Evolutionary conservation across 1,140 invertebrate species (phyloP), one percentile per base, ranked within the genome.

Genomic region (Chlorops oryzae): DNA sequence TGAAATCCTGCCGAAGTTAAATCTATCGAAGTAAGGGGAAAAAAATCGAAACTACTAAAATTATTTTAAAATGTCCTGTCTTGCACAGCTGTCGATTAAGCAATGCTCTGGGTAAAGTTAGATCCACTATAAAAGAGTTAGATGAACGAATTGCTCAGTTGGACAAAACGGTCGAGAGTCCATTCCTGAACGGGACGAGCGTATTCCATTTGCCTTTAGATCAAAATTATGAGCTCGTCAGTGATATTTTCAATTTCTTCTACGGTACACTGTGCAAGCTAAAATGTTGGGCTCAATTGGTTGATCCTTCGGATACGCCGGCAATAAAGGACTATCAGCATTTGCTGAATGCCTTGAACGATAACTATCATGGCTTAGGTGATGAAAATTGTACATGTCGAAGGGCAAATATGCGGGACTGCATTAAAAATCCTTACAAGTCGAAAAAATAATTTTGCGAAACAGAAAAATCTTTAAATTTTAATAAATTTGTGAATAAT

Each of bases 161-260:
- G 28, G 46, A 53, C 45, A 37, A 28, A 20, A 48, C 40, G 3
- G 40, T 49, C 1, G 22, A 49, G 13, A 53, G 51, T 32, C 32
- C 46, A 3, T 49, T 53, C 45, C 25, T 53, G 3, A 15, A 13
- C 5, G 51, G 51, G 5, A n/a, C n/a, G n/a, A 35, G 23, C 10
- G 28, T 38, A n/a, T 23, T 17, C 12, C 21, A 41, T 2, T 18
- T 27, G 37, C 32, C 46, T 10, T 34, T 53, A 27, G 13, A 23
- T 3, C 27, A 53, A 15, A 43, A 28, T 20, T 40, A 32, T 2
- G 6, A 49, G 1, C 24, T 53, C 17, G 20, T 53, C 2, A 23
- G 38, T n/a, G 46, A 53, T 17, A 13, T 47, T 5, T 53, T 22
- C 18, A 20, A 53, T 5, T 53, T 44, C 25, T 53, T 53, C 32